Evolutionary conservation across 2,797 vertebrate species (phyloP).

Genomic region (Oryzias sinensis): DNA sequence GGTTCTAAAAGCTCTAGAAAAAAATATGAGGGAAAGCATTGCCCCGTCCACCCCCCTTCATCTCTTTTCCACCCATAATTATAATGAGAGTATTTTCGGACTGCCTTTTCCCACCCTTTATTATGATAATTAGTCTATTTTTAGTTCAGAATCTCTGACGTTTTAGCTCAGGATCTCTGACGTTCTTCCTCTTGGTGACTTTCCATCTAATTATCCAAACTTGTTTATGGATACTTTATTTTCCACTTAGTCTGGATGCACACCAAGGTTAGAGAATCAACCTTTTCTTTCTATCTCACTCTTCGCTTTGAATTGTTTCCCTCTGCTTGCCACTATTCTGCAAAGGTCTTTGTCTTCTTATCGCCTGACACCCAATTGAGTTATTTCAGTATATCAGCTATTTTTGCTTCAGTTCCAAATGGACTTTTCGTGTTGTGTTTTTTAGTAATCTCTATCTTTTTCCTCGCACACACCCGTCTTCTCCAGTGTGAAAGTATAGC

Average conservation of each 20-base stretch:
- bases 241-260: constrained; percentile 26
- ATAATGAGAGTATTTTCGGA: constrained; percentile 32
- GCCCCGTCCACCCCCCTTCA: constrained; percentile 2
- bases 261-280: constrained; percentile 21
- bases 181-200: constrained; percentile 46
- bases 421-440: constrained; percentile 76
- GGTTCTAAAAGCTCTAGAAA: constrained; percentile 15
- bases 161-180: constrained; percentile 9
- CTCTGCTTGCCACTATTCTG: constrained; percentile 32
- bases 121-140: constrained; percentile 74
- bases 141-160: constrained; percentile 48
- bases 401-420: constrained; percentile 69
- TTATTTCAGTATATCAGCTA: constrained; percentile 60
- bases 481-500: constrained; percentile 34
- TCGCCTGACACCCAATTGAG: constrained; percentile 55
- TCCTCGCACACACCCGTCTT: constrained; percentile 13
- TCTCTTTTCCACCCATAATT: constrained; percentile 25
- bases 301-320: constrained; percentile 23
- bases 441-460: constrained; percentile 31
- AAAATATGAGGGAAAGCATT: constrained; percentile 17
- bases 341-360: constrained; percentile 60
- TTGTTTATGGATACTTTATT: constrained; percentile 35
- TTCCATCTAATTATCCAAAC: constrained; percentile 63
- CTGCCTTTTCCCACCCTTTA: constrained; percentile 49
- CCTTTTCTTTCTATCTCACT: constrained; percentile 7